Evolutionary conservation across 2,888 invertebrate genomes (phyloP).

Genomic region (Esperia sulphurella): DNA sequence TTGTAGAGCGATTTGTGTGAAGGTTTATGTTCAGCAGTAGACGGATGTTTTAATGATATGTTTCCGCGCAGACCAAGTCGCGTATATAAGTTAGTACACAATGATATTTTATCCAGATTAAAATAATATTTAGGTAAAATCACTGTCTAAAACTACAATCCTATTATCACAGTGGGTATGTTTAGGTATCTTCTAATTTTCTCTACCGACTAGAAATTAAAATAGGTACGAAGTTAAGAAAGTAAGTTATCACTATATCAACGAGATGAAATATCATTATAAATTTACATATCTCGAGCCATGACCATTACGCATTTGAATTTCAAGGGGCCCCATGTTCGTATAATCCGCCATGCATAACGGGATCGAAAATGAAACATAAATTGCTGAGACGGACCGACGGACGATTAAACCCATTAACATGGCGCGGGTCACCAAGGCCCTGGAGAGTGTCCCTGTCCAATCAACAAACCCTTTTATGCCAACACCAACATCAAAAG

Average conservation of each 20-base stretch:
- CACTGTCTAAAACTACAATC: no score
- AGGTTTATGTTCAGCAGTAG: no score
- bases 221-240: background rate
- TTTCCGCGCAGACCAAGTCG: no score
- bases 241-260: background rate
- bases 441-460: slow-evolving; percentile 50
- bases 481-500: slow-evolving; percentile 15
- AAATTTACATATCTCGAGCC: background rate
- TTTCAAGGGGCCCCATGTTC: slow-evolving; percentile 41
- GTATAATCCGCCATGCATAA: slow-evolving; percentile 71
- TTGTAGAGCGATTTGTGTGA: no score
- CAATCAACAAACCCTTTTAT: slow-evolving; percentile 72
- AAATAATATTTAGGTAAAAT: no score
- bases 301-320: slow-evolving; percentile 29
- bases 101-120: no score
- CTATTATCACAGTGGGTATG: no score
- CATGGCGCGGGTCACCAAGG: slow-evolving; percentile 63
- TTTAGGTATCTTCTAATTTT: no score
- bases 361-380: slow-evolving; percentile 79
- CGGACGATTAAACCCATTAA: slow-evolving; percentile 76
- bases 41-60: no score
- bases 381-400: slow-evolving; percentile 71
- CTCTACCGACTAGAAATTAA: background rate
- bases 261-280: background rate
- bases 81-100: no score